phyloP scores from a whole-genome alignment of 2,113 vertebrate genomes.

The Marmota flaviventris region DNA sequence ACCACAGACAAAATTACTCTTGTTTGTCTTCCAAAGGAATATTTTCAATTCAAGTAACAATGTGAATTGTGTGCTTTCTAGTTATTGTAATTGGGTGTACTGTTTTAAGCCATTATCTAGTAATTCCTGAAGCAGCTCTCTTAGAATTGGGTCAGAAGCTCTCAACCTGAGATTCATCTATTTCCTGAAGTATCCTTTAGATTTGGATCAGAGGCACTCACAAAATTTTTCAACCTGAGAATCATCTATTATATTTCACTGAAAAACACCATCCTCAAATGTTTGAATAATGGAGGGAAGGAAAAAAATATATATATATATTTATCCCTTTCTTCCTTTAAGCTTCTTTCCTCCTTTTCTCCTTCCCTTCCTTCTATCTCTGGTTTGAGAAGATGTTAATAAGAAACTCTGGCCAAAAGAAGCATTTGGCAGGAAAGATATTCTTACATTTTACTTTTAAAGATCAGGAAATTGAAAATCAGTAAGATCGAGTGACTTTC shows the following conservation, averaged over 20 bases:
- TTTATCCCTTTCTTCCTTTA: neutral
- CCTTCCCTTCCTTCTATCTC: neutral
- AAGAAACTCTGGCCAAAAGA: constrained; percentile 22
- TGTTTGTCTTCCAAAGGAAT: constrained; percentile 36
- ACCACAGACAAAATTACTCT: constrained; percentile 15
- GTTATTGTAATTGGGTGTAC: neutral
- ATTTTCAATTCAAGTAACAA: constrained; percentile 50
- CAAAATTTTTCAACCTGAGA: constrained; percentile 54
- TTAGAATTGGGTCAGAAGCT: constrained; percentile 46
- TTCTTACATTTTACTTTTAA: neutral
- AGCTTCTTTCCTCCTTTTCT: neutral
- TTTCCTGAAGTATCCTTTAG: constrained; percentile 55
- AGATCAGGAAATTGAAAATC: neutral
- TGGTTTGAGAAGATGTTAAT: neutral
- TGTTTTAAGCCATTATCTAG: constrained; percentile 32
- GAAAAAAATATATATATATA: neutral
- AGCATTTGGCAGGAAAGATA: constrained; percentile 1
- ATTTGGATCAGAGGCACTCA: constrained; percentile 62
- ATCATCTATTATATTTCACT: neutral
- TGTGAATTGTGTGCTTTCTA: constrained; percentile 14
- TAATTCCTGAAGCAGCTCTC: constrained; percentile 53
- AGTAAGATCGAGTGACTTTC: neutral
- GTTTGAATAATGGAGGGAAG: neutral
- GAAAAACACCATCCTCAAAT: neutral
- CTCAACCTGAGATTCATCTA: constrained; percentile 53